phyloP scores from a whole-genome alignment of 37 sponge, comb jelly and placozoan species.

The Ephydatia muelleri region DNA sequence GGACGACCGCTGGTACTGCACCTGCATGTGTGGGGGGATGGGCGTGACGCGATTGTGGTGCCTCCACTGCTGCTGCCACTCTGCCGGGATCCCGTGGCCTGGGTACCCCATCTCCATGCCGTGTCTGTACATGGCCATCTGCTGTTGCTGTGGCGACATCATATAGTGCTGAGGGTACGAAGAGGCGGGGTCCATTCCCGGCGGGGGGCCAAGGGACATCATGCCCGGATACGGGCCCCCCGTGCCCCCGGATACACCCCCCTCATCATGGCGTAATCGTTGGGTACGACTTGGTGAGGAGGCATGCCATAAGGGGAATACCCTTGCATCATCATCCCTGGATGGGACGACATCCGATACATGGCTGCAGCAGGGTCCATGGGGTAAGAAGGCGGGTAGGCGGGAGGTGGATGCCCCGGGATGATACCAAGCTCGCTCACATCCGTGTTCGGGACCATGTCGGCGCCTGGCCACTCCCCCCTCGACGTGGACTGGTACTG shows the following conservation, averaged over 20 bases:
- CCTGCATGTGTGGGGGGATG: constrained; percentile 22
- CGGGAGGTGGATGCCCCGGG: not conserved
- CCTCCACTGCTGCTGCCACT: constrained; percentile 47
- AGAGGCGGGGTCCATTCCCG: constrained; percentile 1
- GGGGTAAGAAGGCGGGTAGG: constrained; percentile 36
- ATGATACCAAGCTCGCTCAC: constrained; percentile 22
- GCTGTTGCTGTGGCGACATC: constrained; percentile 7
- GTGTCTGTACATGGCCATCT: constrained; percentile 5
- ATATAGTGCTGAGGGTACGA: constrained; percentile 22
- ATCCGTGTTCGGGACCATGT: not conserved
- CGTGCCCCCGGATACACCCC: no score
- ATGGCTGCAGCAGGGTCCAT: constrained; percentile 7
- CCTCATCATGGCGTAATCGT: no score
- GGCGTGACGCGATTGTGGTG: constrained; percentile 23
- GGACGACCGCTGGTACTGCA: constrained; percentile 4
- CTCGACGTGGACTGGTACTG: constrained; percentile 4
- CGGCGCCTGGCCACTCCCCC: not conserved
- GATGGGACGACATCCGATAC: not conserved
- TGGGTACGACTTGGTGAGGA: not conserved
- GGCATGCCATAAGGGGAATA: not conserved
- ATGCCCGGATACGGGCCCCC: no score
- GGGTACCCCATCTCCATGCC: constrained; percentile 2
- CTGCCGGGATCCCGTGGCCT: constrained; percentile 23
- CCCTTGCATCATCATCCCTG: constrained; percentile 2
- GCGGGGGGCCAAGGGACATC: constrained; percentile 5